A percentile compares a stretch with the other conserved stretches of the same genome.
These are phyloP conservation scores for Enteromius treurensis DNA, from an alignment of 2,797 vertebrate species.

Conservation along the genomic window DNA sequence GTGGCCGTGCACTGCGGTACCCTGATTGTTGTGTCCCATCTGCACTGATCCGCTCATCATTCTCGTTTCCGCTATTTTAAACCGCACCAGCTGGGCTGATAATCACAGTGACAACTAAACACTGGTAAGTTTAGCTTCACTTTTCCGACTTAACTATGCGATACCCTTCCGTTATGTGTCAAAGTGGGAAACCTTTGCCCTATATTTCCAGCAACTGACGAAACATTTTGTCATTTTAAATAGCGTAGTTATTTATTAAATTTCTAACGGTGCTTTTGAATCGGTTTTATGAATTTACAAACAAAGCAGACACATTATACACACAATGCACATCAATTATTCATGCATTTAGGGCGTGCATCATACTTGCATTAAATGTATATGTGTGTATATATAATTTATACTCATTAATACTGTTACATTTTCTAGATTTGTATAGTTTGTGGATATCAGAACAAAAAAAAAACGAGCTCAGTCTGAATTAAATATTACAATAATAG, in stretches of 20 bases:
- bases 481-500: neutral
- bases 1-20: constrained; percentile 48
- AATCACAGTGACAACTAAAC: neutral
- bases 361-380: neutral
- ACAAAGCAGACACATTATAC: neutral
- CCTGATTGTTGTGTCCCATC: constrained; percentile 21
- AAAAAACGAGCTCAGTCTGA: neutral
- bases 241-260: neutral
- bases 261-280: neutral
- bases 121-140: constrained; percentile 44
- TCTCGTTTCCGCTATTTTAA: neutral
- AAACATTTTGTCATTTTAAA: neutral
- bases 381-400: neutral
- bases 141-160: neutral
- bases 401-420: neutral
- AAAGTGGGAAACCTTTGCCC: neutral
- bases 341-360: neutral
- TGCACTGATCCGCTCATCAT: neutral
- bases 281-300: neutral
- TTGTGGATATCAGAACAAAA: neutral
- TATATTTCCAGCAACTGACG: constrained; percentile 3
- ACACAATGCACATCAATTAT: constrained; percentile 6
- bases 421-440: neutral
- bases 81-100: neutral
- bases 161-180: too few species aligned